phyloP scores from a whole-genome alignment of 2,888 invertebrate species.

The Tinea pellionella region DNA sequence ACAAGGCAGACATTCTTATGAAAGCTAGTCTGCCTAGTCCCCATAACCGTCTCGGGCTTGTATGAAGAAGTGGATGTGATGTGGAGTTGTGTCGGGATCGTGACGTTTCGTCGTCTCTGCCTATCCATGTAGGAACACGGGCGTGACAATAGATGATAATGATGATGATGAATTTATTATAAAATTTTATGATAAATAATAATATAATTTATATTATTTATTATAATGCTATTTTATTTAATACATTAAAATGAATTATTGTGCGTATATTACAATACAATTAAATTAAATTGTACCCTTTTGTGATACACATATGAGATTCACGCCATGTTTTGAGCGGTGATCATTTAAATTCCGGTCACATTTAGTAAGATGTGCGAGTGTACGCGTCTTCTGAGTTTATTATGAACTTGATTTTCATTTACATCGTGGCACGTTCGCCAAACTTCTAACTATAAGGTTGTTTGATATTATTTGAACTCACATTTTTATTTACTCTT shows the following conservation, averaged over 20 bases:
- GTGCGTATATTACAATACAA: not conserved
- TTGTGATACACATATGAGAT: not conserved
- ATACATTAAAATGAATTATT: not conserved
- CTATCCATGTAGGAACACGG: too few relatives aligned
- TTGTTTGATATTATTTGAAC: not conserved
- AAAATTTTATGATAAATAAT: too few relatives aligned
- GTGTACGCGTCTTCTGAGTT: not conserved
- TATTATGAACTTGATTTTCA: slow-evolving; percentile 1
- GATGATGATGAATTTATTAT: too few relatives aligned
- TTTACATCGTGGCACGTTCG: slow-evolving; percentile 11
- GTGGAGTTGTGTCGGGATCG: too few relatives aligned
- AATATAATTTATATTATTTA: too few relatives aligned
- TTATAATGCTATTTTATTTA: too few relatives aligned
- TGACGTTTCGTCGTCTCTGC: too few relatives aligned
- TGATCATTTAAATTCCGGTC: slow-evolving; percentile 2
- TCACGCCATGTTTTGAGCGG: not conserved
- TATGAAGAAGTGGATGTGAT: too few relatives aligned
- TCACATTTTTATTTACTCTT: not conserved
- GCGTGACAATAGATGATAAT: too few relatives aligned
- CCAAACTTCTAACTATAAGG: slow-evolving; percentile 9
- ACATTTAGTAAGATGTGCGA: not conserved
- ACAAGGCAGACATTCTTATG: too few relatives aligned
- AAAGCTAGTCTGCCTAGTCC: too few relatives aligned
- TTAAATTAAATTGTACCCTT: not conserved
- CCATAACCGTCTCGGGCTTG: too few relatives aligned